Base-by-base conservation (phyloP, 1,140 invertebrate genomes). In the Apolygus lucorum region DNA sequence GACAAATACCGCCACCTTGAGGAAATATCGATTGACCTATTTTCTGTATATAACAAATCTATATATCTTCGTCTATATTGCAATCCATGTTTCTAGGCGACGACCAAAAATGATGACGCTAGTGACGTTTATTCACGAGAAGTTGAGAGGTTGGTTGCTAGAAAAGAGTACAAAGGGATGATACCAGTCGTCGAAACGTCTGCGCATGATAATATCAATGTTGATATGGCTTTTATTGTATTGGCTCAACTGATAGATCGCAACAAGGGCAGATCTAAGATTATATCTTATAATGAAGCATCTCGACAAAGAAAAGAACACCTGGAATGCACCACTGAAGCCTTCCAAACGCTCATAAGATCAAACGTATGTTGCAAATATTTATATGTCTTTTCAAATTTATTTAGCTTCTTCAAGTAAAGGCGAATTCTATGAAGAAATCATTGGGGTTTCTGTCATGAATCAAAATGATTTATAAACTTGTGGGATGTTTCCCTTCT, bases 51-150 rank as follows among this genome's bases (percentile, higher is more conserved):
- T n/a, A n/a, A n/a, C n/a, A n/a, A n/a, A n/a, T n/a, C n/a, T n/a
- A n/a, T n/a, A n/a, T n/a, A n/a, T n/a, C n/a, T n/a, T n/a, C n/a
- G n/a, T n/a, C n/a, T n/a, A n/a, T n/a, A n/a, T n/a, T n/a, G n/a
- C n/a, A n/a, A n/a, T n/a, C n/a, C n/a, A n/a, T n/a, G n/a, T n/a
- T 21, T 52, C 0, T 29, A 73, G 72, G 72, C 71, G 0, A 96
- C 96, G 1, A 96, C 96, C 1, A 99, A 99, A 83, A 95, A 95
- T 78, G 96, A 99, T 78, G 93, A 96, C 78, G 89, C 90, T 0
- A 91, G 90, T 78, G 92, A 95, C 74, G 83, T 88, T 54, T 95
- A 91, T 72, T 85, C 96, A 0, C 86, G 90, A 62, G 95, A 98
- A 79, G 93, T 90, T 0, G 93, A 97, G 76, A 89, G 89, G 76